A percentile compares a stretch with the other conserved stretches of the same genome.
Conservation (phyloP, 2,888 invertebrate species). For the Ectemnius cavifrons region DNA sequence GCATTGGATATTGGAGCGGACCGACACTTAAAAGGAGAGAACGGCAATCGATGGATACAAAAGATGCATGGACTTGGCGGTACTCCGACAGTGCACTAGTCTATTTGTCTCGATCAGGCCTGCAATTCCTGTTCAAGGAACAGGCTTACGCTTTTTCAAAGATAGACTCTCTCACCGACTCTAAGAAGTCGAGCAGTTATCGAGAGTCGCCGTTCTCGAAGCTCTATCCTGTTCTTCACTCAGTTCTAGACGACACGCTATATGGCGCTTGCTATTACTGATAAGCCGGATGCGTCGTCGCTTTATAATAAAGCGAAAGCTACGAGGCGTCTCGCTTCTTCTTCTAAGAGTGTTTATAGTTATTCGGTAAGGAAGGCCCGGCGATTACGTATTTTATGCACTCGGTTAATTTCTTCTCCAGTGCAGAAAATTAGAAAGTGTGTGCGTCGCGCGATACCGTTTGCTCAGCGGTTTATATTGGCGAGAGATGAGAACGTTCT, state of each 20-base stretch:
- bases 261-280: too few relatives aligned
- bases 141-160: constrained; percentile 21
- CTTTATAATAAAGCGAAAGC: neutral
- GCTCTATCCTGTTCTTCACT: neutral
- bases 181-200: neutral
- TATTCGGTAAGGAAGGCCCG: neutral
- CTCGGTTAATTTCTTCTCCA: constrained; percentile 38
- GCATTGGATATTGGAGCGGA: neutral
- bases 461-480: neutral
- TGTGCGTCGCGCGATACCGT: neutral
- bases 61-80: neutral
- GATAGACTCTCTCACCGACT: constrained; percentile 10
- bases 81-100: neutral
- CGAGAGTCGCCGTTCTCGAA: constrained; percentile 6
- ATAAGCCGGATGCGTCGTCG: too few relatives aligned
- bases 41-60: neutral
- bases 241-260: neutral
- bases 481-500: neutral
- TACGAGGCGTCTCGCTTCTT: neutral
- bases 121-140: constrained; percentile 28
- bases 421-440: constrained; percentile 13
- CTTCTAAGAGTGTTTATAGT: too few relatives aligned
- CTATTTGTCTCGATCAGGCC: constrained; percentile 19
- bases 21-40: neutral
- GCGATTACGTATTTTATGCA: constrained; percentile 32